Evolutionary conservation across 2,113 vertebrate genomes (phyloP), one percentile per base, ranked within the genome.

Genomic region (Apaloderma vittatum): DNA sequence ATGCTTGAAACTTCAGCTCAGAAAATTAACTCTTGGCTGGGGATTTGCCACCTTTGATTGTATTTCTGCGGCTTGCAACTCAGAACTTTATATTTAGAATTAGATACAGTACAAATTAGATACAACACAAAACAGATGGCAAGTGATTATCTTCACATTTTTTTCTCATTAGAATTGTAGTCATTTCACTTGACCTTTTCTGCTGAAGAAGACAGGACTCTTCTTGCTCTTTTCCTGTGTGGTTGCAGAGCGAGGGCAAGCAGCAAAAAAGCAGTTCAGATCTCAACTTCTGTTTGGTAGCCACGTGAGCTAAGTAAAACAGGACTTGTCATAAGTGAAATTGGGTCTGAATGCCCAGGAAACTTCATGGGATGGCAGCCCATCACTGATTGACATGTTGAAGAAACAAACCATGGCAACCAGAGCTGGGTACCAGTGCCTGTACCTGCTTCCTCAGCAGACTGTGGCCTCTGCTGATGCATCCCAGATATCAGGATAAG

Each of bases 381-480:
- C 83, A 54, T 21, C 27, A 3, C 26, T 17, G 59, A 55, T 34
- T 26, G 23, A 15, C 2, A 4, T n/a, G 3, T n/a, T 75, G 54
- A 62, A 29, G 34, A 81, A 84, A 62, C 40, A 61, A 65, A 29
- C 17, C 34, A 9, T 58, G 2, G 6, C 17, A 80, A 18, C 14
- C 72, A 58, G 18, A 0, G 1, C 26, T 2, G 0, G 19, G 40
- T 51, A 23, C 40, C 54, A 15, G 15, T 6, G 14, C 37, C 58
- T 2, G 0, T 29, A 46, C 15, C 70, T 54, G 9, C 46, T 24
- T 65, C 62, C 37, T 59, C 48, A 40, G 61, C 49, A 72, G 43
- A 5, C 57, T 57, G 57, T 10, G 14, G 34, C 36, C 29, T 52
- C 30, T 45, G n/a, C 20, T 88, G 37, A 24, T 9, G 3, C 16